A percentile compares a stretch with the other conserved stretches of the same genome.
Conservation (phyloP, 2,797 vertebrate genomes). For the Hemitrygon akajei region DNA sequence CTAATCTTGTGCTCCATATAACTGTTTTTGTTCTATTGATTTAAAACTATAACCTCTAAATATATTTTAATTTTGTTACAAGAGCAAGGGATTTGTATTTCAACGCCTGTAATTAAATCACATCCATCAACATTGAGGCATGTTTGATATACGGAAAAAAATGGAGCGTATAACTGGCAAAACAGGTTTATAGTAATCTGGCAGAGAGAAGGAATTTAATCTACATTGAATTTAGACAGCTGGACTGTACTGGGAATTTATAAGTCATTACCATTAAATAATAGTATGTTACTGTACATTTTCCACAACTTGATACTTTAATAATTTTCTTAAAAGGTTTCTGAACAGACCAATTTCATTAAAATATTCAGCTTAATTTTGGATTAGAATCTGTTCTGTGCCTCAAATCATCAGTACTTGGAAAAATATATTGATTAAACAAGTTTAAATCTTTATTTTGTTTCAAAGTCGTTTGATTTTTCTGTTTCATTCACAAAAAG, state of each 20-base stretch:
- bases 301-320: background rate
- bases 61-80: background rate
- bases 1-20: background rate
- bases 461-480: background rate
- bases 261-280: background rate
- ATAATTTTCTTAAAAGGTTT: background rate
- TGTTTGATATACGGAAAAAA: background rate
- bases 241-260: background rate
- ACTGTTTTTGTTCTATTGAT: background rate
- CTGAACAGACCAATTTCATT: background rate
- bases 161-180: background rate
- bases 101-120: background rate
- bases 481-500: background rate
- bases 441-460: background rate
- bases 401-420: background rate
- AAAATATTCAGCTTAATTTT: constrained; percentile 16
- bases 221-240: background rate
- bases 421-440: constrained; percentile 19
- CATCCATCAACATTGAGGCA: background rate
- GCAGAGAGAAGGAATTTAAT: background rate
- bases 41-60: background rate
- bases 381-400: background rate
- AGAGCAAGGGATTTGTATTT: background rate
- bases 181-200: background rate
- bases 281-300: background rate